Percentiles rank a stretch among this genome's conserved stretches.
Conservation (phyloP, 2,888 invertebrate species). For the Nomada hirtipes region DNA sequence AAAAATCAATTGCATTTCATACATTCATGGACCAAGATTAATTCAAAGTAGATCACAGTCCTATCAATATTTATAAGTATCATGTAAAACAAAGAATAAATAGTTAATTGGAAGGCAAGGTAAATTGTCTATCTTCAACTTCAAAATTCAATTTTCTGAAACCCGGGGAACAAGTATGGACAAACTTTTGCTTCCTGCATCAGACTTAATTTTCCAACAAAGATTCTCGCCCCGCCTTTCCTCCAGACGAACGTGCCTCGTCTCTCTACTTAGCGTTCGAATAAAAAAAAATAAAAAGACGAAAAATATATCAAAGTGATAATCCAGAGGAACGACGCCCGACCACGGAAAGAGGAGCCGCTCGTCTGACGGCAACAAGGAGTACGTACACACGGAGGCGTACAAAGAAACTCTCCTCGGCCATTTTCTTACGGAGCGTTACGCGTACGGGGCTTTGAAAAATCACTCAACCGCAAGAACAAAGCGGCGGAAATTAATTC, state of each 20-base stretch:
- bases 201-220: not conserved
- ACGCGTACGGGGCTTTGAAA: conserved; percentile 24
- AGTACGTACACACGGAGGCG: conserved; percentile 1
- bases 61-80: too few relatives aligned
- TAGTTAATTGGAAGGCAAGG: too few relatives aligned
- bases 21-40: too few relatives aligned
- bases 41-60: too few relatives aligned
- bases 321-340: not conserved
- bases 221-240: not conserved
- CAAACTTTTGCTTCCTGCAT: not conserved
- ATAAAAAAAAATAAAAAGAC: not conserved
- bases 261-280: not conserved
- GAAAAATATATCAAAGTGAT: conserved; percentile 3
- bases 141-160: conserved; percentile 3
- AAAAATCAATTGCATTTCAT: too few relatives aligned
- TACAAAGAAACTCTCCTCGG: conserved; percentile 38
- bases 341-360: not conserved
- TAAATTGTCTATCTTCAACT: too few relatives aligned
- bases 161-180: not conserved
- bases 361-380: not conserved
- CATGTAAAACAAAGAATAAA: too few relatives aligned
- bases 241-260: not conserved
- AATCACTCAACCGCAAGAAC: conserved; percentile 45
- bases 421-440: conserved; percentile 31
- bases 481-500: conserved; percentile 53